Evolutionary conservation across 2,797 vertebrate genomes (phyloP), one percentile per base, ranked within the genome.

Genomic region (Tamandua tetradactyla): DNA sequence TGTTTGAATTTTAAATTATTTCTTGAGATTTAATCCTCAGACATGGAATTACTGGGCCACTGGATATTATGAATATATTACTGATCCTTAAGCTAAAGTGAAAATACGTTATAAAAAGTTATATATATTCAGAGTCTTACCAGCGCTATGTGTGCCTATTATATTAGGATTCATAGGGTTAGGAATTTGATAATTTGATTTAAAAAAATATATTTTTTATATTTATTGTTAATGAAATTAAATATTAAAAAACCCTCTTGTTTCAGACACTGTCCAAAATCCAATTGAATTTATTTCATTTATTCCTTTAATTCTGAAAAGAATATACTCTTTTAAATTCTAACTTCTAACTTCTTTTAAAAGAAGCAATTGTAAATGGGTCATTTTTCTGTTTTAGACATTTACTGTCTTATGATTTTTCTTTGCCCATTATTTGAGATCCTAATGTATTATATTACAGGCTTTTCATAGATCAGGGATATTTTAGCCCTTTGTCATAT

Each of bases 1-100:
- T 92, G 7, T 66, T 52, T 78, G 61, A 89, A 82, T 89, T 83
- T 81, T 92, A 86, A 72, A 52, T 81, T 95, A 64, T 87, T 95
- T 90, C 42, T 93, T 66, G 80, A 91, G 49, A 89, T 23, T 80
- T 93, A n/a, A 61, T 61, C 89, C 59, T 86, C 13, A 75, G 35
- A 62, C 44, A 72, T 75, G 23, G 22, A 93, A 68, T 94, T 75
- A 40, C 18, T 61, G 27, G 49, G 57, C 55, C 27, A 44, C 32
- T 40, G 27, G 32, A 11, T 92, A n/a, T n/a, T n/a, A 40, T 22
- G 23, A 15, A 32, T 12, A 62, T 57, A 79, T 80, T 49, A 57
- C 5, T 62, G 32, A 22, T 79, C 89, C 23, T 88, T 42, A 85
- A 59, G 61, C 17, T 23, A 49, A 10, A 22, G n/a, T 30, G 5